Evolutionary conservation across 2,797 vertebrate genomes (phyloP), one percentile per base, ranked within the genome.

Genomic region (Semotilus atromaculatus): DNA sequence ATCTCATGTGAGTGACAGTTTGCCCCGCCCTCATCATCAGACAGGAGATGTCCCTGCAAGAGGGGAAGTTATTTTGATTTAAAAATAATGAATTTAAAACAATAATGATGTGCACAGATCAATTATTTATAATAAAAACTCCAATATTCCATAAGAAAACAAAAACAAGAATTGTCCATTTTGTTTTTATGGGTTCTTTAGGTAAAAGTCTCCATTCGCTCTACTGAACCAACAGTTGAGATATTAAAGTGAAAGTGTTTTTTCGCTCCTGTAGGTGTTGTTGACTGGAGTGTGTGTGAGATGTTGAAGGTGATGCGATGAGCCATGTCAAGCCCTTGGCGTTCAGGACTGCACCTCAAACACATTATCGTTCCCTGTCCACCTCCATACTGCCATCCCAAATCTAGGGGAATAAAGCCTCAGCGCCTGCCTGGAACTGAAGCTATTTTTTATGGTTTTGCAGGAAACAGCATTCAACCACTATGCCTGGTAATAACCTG

Each of bases 231-330:
- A 62, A 13, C 29, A 10, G 55, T 31, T 38, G 14, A 68, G 64
- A 70, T 10, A 26, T 64, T n/a, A 10, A 53, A 80, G 64, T n/a
- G 19, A 80, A n/a, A n/a, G 26, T 8, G 62, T 6, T 19, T 68
- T 38, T 14, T 26, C 16, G 5, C 67, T 58, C 34, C n/a, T 76
- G 73, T 55, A 21, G 62, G 60, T 43, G 72, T 13, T 83, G 36
- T 67, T 74, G 70, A 74, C n/a, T 21, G 21, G 18, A 58, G 43
- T 64, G 81, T 74, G 60, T 53, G 43, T 53, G 62, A 53, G 45
- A 38, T 80, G 34, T 43, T 60, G 80, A 45, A 60, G 26, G 48
- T 58, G 64, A 72, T 34, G 31, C 8, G 4, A 80, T 36, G 68
- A 71, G 68, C 67, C 29, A 7, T 66, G 10, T 67, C 78, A 67